A percentile compares a stretch with the other conserved stretches of the same genome.
Evolutionary conservation across 2,797 vertebrate genomes (phyloP).

Genomic region (Oreochromis grahami): DNA sequence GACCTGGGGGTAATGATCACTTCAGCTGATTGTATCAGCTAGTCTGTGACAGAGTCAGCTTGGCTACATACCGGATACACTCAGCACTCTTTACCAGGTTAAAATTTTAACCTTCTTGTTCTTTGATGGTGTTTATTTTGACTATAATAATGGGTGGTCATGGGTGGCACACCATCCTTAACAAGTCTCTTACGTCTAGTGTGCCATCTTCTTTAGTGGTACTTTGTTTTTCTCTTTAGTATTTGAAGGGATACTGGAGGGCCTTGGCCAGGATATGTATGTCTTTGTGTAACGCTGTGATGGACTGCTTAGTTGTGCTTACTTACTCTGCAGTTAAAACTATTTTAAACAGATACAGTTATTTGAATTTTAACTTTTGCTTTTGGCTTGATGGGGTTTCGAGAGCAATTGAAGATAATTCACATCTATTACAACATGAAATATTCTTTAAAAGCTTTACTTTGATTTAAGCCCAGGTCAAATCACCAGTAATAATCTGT

Average conservation of each 20-base stretch:
- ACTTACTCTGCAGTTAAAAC: not conserved
- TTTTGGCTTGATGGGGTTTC: not conserved
- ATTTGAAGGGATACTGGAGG: not conserved
- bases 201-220: not conserved
- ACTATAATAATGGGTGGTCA: not conserved
- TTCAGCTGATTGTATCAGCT: constrained; percentile 70
- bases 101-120: not conserved
- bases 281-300: not conserved
- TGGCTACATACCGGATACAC: not conserved
- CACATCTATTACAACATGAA: not conserved
- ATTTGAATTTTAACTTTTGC: not conserved
- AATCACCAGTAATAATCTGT: not conserved
- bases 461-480: not conserved
- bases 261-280: not conserved
- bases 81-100: not conserved
- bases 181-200: not conserved
- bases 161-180: too few species aligned
- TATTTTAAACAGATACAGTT: not conserved
- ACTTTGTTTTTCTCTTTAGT: not conserved
- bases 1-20: constrained; percentile 61
- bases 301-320: not conserved
- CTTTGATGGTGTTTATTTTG: not conserved
- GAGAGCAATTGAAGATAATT: not conserved
- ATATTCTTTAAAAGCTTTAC: not conserved
- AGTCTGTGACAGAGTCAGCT: constrained; percentile 19